Conservation (phyloP, 2,888 invertebrate genomes). For the Chesias legatella region DNA sequence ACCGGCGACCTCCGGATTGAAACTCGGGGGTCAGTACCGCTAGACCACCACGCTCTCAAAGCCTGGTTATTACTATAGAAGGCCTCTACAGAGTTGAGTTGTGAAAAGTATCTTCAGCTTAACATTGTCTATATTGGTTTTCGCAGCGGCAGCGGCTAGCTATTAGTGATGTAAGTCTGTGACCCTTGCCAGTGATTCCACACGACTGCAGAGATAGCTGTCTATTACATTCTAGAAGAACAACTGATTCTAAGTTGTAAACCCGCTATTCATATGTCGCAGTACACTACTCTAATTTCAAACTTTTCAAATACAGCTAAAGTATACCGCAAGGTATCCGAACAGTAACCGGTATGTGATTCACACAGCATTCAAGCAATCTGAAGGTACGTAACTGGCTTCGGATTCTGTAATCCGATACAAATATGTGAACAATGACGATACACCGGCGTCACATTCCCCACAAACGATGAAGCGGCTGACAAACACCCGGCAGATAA, state of each 20-base stretch:
- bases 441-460: too few relatives aligned
- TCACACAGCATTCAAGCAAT: neutral
- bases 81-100: too few relatives aligned
- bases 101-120: too few relatives aligned
- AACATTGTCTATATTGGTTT: too few relatives aligned
- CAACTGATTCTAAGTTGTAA: conserved; percentile 1
- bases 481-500: neutral
- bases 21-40: too few relatives aligned
- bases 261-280: neutral
- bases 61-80: too few relatives aligned
- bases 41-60: too few relatives aligned
- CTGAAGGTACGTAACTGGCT: neutral
- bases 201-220: conserved; percentile 2
- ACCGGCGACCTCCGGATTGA: too few relatives aligned
- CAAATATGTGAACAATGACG: conserved; percentile 4
- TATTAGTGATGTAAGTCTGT: too few relatives aligned
- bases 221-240: too few relatives aligned
- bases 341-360: conserved; percentile 6
- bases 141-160: too few relatives aligned
- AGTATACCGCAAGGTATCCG: conserved; percentile 1
- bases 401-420: conserved; percentile 1
- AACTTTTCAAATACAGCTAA: conserved; percentile 4
- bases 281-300: neutral
- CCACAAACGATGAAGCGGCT: neutral
- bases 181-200: too few relatives aligned